phyloP scores from a whole-genome alignment of 30 jellyfish, hydroid and myxozoan genomes.

The Cassiopea xamachana region DNA sequence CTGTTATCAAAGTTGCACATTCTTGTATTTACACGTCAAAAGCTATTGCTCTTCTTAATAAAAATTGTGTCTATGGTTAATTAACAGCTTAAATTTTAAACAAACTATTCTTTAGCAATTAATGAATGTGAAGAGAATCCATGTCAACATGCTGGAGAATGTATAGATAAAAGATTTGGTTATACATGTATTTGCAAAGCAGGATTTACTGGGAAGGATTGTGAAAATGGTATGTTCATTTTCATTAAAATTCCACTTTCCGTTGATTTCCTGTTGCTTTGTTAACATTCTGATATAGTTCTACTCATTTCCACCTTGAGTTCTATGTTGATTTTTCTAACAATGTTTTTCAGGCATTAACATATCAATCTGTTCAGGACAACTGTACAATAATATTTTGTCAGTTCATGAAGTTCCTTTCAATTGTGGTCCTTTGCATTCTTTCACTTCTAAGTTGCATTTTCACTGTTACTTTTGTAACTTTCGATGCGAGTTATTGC shows the following conservation, averaged over 20 bases:
- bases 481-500: too few species aligned
- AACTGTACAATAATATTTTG: background rate
- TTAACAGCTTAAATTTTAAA: too few species aligned
- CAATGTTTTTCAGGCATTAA: too few species aligned
- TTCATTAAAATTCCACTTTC: background rate
- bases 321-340: too few species aligned
- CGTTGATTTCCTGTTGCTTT: background rate
- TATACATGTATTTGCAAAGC: background rate
- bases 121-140: background rate
- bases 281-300: background rate
- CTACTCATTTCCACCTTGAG: too few species aligned
- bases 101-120: background rate
- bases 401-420: background rate
- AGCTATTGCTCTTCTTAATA: background rate
- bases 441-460: too few species aligned
- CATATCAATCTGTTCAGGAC: background rate
- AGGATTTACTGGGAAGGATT: background rate
- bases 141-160: conserved; percentile 8
- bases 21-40: background rate
- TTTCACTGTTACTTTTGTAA: too few species aligned
- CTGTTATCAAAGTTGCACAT: too few species aligned
- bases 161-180: background rate
- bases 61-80: background rate
- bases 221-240: background rate
- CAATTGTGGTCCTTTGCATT: too few species aligned